A percentile compares a stretch with the other conserved stretches of the same genome.
Evolutionary conservation across 1,140 invertebrate genomes (phyloP).

Genomic region (Drosophila virilis): DNA sequence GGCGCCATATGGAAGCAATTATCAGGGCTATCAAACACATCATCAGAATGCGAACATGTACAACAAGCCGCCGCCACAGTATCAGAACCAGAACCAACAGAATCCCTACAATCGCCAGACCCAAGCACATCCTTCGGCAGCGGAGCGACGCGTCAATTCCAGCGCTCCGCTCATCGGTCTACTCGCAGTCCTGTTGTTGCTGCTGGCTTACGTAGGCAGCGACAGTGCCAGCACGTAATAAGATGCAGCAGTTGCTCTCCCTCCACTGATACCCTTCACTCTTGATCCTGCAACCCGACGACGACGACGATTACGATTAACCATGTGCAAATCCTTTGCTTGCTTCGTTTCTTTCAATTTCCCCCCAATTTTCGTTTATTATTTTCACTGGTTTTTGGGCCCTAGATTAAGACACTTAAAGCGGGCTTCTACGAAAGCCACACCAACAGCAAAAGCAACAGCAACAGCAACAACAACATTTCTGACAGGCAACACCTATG

Average conservation of each 20-base stretch:
- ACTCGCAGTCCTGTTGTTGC: slow-evolving; percentile 4
- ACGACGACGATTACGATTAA: slow-evolving; percentile 23
- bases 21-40: slow-evolving; percentile 68
- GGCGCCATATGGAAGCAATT: slow-evolving; percentile 69
- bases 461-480: no score
- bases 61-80: slow-evolving; percentile 82
- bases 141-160: slow-evolving; percentile 8
- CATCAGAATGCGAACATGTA: slow-evolving; percentile 79
- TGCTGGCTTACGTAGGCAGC: slow-evolving; percentile 20
- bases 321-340: slow-evolving; percentile 1
- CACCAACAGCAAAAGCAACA: slow-evolving; percentile 4
- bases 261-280: neutral
- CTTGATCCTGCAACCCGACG: neutral
- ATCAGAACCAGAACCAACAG: slow-evolving; percentile 80
- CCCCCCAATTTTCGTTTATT: neutral
- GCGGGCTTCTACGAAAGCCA: neutral
- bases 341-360: slow-evolving; percentile 15
- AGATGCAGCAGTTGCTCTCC: slow-evolving; percentile 10
- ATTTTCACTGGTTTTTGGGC: neutral
- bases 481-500: no score
- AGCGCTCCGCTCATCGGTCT: neutral
- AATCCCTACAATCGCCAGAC: slow-evolving; percentile 81
- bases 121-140: slow-evolving; percentile 76
- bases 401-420: slow-evolving; percentile 9
- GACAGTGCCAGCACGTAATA: slow-evolving; percentile 46